These are phyloP conservation scores for Apostichopus parvimensis DNA, from an alignment of 35 echinoderm and acorn worm species.

Conservation along the genomic window DNA sequence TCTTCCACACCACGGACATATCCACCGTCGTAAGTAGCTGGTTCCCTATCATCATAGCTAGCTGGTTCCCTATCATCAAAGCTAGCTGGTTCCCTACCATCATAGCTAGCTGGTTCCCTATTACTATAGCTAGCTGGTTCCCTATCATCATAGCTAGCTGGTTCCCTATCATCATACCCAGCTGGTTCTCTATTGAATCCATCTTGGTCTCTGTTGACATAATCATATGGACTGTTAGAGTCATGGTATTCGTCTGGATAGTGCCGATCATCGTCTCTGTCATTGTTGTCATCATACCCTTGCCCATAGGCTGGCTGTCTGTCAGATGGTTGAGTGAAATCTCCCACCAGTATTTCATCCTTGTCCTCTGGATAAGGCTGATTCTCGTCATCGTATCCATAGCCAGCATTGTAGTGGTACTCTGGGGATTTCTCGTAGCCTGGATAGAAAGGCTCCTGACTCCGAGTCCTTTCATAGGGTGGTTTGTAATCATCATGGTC, in stretches of 20 bases:
- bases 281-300: slow-evolving; percentile 35
- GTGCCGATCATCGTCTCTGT: background rate
- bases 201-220: background rate
- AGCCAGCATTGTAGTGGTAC: slow-evolving; percentile 20
- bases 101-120: slow-evolving; percentile 1
- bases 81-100: background rate
- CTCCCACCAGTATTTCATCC: slow-evolving; percentile 5
- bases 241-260: background rate
- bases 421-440: background rate
- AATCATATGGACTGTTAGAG: too few species aligned
- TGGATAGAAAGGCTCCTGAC: slow-evolving; percentile 23
- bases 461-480: slow-evolving; percentile 13
- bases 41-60: background rate
- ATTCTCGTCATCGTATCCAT: slow-evolving; percentile 26
- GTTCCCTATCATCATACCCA: slow-evolving; percentile 7
- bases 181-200: background rate
- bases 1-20: background rate
- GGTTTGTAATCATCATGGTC: background rate
- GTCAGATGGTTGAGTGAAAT: slow-evolving; percentile 34
- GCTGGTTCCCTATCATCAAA: slow-evolving; percentile 12
- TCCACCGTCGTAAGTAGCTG: background rate
- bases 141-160: slow-evolving; percentile 5
- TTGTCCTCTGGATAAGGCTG: background rate
- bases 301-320: slow-evolving; percentile 41
- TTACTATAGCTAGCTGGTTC: background rate